Conservation (phyloP, 1,140 invertebrate species). For the Caenorhabditis tropicalis region DNA sequence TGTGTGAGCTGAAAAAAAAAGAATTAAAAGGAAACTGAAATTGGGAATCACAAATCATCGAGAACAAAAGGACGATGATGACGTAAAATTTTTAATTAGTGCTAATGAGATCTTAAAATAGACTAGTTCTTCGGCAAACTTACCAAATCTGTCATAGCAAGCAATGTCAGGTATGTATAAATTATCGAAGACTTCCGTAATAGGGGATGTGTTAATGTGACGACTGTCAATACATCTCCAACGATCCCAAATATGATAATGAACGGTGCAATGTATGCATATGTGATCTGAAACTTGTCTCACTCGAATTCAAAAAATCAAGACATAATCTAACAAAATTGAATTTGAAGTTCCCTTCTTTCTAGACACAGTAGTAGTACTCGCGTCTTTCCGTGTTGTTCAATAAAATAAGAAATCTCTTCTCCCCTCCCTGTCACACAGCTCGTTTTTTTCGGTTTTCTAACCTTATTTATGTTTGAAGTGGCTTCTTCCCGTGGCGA, state of each 20-base stretch:
- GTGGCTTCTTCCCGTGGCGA: slow-evolving; percentile 41
- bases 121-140: too few species aligned
- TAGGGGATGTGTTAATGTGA: slow-evolving; percentile 59
- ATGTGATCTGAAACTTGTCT: slow-evolving; percentile 65
- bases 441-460: not conserved
- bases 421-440: not conserved
- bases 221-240: slow-evolving; percentile 58
- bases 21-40: not conserved
- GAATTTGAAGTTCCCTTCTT: not conserved
- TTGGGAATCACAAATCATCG: not conserved
- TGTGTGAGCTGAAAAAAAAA: slow-evolving; percentile 67
- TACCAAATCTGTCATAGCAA: slow-evolving; percentile 71
- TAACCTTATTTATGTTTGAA: slow-evolving; percentile 44
- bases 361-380: slow-evolving; percentile 36
- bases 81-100: too few species aligned
- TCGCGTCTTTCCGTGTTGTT: slow-evolving; percentile 13
- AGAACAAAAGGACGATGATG: not conserved
- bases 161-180: slow-evolving; percentile 70
- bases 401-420: not conserved
- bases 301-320: too few species aligned
- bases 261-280: slow-evolving; percentile 69
- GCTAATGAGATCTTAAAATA: too few species aligned
- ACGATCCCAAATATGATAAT: slow-evolving; percentile 66
- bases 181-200: slow-evolving; percentile 61
- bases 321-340: slow-evolving; percentile 14